Conservation (phyloP, 2,797 vertebrate genomes). For the Lutjanus campechanus region DNA sequence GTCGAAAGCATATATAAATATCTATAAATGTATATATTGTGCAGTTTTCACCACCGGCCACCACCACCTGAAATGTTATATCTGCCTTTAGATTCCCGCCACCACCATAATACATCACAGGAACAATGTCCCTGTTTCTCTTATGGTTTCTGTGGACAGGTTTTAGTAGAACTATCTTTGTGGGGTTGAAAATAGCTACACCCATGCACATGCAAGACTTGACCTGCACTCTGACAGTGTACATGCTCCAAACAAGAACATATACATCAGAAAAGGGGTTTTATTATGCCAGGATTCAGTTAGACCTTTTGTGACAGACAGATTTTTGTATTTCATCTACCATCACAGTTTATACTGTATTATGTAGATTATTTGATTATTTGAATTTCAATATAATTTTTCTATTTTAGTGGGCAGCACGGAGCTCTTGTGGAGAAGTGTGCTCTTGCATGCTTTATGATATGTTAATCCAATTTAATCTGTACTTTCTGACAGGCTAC, state of each 20-base stretch:
- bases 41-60: no score
- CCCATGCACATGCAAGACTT: neutral
- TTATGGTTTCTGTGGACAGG: neutral
- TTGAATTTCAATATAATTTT: constrained; percentile 7
- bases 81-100: neutral
- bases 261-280: neutral
- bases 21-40: neutral
- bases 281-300: neutral
- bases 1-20: neutral
- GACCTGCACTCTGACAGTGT: neutral
- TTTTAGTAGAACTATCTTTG: neutral
- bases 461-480: constrained; percentile 33
- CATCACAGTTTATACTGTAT: neutral
- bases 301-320: neutral
- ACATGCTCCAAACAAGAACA: neutral
- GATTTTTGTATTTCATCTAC: neutral
- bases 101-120: neutral
- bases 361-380: neutral
- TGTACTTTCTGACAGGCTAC: constrained; percentile 24
- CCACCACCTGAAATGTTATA: neutral
- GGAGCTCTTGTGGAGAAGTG: constrained; percentile 1
- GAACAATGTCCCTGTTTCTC: neutral
- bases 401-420: constrained; percentile 11
- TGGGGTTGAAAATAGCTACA: neutral
- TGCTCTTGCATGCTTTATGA: constrained; percentile 25